Evolutionary conservation across 1,140 invertebrate genomes (phyloP), one percentile per base, ranked within the genome.

Genomic region (Ips typographus): DNA sequence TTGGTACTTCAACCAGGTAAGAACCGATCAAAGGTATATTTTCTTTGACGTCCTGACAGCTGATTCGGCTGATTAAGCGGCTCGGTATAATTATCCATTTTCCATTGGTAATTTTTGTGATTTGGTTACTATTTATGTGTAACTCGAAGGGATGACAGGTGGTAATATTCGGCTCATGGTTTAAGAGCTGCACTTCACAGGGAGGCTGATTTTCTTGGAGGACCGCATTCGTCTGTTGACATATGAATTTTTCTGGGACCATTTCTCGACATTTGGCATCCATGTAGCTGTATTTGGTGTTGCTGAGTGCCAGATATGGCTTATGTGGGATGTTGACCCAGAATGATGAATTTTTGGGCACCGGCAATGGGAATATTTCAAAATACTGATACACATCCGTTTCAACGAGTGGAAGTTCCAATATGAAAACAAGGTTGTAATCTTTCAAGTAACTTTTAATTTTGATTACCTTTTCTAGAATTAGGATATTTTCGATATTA

Each of bases 381-480:
- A n/a, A 68, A 38, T 68, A 68, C 38, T 68, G 65, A 63, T 62
- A 68, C 43, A 53, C 39, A 4, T 68, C 49, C 8, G 8, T 1
- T 36, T 68, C 65, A 40, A 68, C 65, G 3, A 68, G 49, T 51
- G 59, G 65, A 61, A 68, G 44, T 63, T 68, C 65, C 8, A 68
- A 38, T 8, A 68, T 68, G 39, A 68, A 68, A 49, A 49, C 51
- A 1, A 68, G 6, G 2, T 61, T 37, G 2, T 40, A 63, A 49
- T 68, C 59, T 38, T 68, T 68, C 40, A 41, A n/a, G 62, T 63
- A 68, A 37, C 66, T 39, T 63, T 63, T 68, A 41, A 68, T 63
- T 68, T 51, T 40, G 2, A 68, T 51, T n/a, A 68, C 40, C 39
- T 41, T 60, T 64, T 68, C 59, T 2, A 68, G 42, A 38, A 7